Conservation (phyloP, 1,140 invertebrate species). For the Solenopsis fugax region DNA sequence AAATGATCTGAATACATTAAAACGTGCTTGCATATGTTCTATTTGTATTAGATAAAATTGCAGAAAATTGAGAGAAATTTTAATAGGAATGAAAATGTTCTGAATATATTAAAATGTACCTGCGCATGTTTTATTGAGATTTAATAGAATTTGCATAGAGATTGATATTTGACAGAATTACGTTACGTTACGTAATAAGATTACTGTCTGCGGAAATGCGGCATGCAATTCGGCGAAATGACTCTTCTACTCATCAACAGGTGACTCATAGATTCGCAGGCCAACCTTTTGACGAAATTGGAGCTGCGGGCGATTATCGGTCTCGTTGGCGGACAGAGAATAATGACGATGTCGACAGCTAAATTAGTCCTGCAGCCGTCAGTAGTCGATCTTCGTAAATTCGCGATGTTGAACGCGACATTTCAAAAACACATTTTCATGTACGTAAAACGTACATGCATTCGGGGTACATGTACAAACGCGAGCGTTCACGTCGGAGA, state of each 20-base stretch:
- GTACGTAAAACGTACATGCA: not conserved
- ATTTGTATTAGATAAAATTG: not conserved
- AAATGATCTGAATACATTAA: not conserved
- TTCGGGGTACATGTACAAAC: not conserved
- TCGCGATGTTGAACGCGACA: slow-evolving; percentile 41
- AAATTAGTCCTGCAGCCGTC: slow-evolving; percentile 63
- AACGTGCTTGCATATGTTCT: not conserved
- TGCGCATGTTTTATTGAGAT: not conserved
- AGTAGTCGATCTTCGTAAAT: slow-evolving; percentile 29
- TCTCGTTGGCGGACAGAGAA: slow-evolving; percentile 53
- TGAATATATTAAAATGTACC: not conserved
- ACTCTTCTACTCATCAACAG: slow-evolving; percentile 23
- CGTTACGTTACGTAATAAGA: not conserved
- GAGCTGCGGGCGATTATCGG: slow-evolving; percentile 67
- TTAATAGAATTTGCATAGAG: not conserved
- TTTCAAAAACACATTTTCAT: slow-evolving; percentile 17
- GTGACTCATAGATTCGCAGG: not conserved
- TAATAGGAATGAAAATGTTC: not conserved
- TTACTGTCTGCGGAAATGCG: not conserved
- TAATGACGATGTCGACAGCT: slow-evolving; percentile 58
- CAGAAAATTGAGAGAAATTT: not conserved
- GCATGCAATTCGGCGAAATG: slow-evolving; percentile 4
- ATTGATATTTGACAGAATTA: too few relatives aligned
- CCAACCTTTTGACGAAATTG: slow-evolving; percentile 65
- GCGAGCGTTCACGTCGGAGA: not conserved